Evolutionary conservation across 2,797 vertebrate genomes (phyloP), one percentile per base, ranked within the genome.

Genomic region (Pterois miles): DNA sequence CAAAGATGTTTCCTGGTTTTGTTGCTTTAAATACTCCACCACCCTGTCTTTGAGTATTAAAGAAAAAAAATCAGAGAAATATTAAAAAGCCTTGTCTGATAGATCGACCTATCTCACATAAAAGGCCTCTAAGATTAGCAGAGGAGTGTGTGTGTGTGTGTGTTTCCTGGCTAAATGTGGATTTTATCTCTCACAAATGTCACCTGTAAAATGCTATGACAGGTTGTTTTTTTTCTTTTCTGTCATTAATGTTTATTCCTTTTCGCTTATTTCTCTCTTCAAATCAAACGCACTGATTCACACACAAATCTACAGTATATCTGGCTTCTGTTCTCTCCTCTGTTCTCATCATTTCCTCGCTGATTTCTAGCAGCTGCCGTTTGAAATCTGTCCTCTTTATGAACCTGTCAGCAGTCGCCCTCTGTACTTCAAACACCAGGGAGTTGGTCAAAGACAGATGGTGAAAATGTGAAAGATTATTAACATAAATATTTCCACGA

Each of bases 101-200:
- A 65, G 40, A 48, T 38, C 3, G 53, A 67, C 62, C 65, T 71
- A 58, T 75, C 65, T 80, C 75, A 76, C n/a, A 77, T 65, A 40
- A 85, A 82, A 72, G 59, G 70, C n/a, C 54, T 60, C 29, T 58
- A 64, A 76, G 23, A 71, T 71, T 59, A 71, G 31, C 38, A 54
- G 65, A 72, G 22, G 25, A 2, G 57, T 50, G 56, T 25, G 48
- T 25, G 29, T 31, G 14, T 3, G 48, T 22, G 31, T 36, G 16
- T n/a, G 56, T 72, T 46, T 12, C 22, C 3, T n/a, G 27, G 62
- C 76, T 58, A 22, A 76, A 82, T 74, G 38, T 64, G 46, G n/a
- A 62, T 83, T 69, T 81, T 81, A 79, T 87, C 74, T 70, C 65
- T 46, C 22, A 25, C 22, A 71, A 78, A 78, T 74, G 77, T 74